These are phyloP conservation scores for Catharus minimus DNA, from an alignment of 2,113 vertebrate genomes.

Conservation along the genomic window DNA sequence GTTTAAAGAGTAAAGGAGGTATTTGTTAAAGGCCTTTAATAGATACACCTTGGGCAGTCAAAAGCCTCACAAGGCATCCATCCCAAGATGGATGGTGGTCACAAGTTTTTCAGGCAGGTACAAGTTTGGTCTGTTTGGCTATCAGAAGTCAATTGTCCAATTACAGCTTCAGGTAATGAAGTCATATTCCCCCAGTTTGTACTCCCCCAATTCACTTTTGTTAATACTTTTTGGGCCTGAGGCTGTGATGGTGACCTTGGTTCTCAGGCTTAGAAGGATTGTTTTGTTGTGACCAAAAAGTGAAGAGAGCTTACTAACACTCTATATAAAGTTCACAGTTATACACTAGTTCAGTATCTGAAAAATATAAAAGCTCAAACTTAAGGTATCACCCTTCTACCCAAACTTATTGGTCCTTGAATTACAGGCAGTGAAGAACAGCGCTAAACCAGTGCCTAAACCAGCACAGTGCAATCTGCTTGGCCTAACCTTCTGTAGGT, in stretches of 20 bases:
- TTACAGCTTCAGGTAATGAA: neutral
- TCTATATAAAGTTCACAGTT: neutral
- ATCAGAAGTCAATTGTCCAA: neutral
- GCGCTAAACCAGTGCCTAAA: neutral
- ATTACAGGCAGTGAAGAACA: neutral
- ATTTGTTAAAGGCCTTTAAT: neutral
- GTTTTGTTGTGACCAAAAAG: neutral
- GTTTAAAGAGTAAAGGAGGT: neutral
- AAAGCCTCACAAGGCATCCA: neutral
- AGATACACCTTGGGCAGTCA: neutral
- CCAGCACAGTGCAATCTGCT: neutral
- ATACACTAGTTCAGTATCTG: no score
- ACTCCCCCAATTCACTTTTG: neutral
- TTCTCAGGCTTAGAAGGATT: neutral
- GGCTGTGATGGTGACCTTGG: neutral
- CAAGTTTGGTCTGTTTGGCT: neutral
- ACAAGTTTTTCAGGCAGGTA: neutral
- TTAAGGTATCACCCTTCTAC: neutral
- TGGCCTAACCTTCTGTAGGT: neutral
- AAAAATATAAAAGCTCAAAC: neutral
- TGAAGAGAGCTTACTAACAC: neutral
- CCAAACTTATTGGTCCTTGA: neutral
- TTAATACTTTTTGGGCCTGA: neutral
- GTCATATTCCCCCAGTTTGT: fast-evolving
- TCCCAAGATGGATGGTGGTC: neutral